Evolutionary conservation across 1,140 invertebrate species (phyloP), one percentile per base, ranked within the genome.

Genomic region (Choristoneura fumiferana): DNA sequence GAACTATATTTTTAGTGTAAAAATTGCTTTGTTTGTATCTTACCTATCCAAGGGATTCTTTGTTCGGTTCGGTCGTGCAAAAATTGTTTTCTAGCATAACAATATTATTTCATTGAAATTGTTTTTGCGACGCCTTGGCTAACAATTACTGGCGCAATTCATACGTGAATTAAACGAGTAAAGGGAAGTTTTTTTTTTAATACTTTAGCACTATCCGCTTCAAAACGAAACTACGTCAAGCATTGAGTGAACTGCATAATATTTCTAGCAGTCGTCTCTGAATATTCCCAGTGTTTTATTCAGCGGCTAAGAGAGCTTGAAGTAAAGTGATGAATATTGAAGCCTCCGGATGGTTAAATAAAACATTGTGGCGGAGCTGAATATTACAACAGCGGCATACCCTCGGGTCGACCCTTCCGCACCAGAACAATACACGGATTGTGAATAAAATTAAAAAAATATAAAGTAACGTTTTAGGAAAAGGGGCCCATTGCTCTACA

Each of bases 381-480:
- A 68, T 65, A 67, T 65, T 68, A 63, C 49, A 72, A 61, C 49
- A 61, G 65, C 57, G 40, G 59, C 58, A 49, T 49, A 49, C 43
- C 61, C 66, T 62, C 57, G 55, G 45, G 35, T 15, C 60, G 58
- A 69, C 62, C 67, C 64, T 57, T 58, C 54, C 58, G 15, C 43
- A 29, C 43, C 43, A 49, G 63, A 69, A 72, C 69, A 72, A 72
- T 69, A 62, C 54, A 62, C 63, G 54, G 59, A 60, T 59, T 62
- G 53, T 66, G 55, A 69, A 72, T 62, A 63, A 69, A 67, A 68
- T 71, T 69, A 63, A 65, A 71, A 71, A 63, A 60, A 67, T 64
- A 33, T 54, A 33, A 39, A 45, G 45, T 54, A 33, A 36, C 22
- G 29, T 53, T 63, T 63, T 12, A 29, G 34, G 36, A 43, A 64